These are phyloP conservation scores for Tetrao urogallus DNA, from an alignment of 2,113 vertebrate genomes.

Conservation along the genomic window DNA sequence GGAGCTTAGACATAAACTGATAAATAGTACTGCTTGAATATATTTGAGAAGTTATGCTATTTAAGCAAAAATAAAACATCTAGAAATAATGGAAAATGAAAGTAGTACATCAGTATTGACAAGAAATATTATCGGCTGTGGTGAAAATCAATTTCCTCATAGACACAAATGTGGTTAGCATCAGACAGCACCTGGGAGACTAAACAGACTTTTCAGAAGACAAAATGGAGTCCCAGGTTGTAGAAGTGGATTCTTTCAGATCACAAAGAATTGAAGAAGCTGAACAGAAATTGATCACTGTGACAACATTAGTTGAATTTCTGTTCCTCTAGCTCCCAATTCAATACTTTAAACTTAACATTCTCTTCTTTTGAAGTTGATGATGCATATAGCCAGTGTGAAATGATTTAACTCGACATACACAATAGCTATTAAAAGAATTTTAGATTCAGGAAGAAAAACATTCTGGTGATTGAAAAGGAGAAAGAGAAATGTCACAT, in stretches of 20 bases:
- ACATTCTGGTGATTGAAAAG: not conserved
- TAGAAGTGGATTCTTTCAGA: not conserved
- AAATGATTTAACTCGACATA: not conserved
- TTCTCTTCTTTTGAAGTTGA: not conserved
- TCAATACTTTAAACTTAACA: not conserved
- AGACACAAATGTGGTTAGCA: not conserved
- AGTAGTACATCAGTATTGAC: conserved; percentile 20
- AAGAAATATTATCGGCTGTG: conserved; percentile 13
- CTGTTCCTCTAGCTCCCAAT: not conserved
- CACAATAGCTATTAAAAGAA: not conserved
- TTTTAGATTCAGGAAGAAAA: not conserved
- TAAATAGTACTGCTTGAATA: conserved; percentile 8
- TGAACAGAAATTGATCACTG: not conserved
- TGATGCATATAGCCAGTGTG: not conserved
- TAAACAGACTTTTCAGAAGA: conserved; percentile 1
- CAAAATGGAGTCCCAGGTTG: not conserved
- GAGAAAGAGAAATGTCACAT: not conserved
- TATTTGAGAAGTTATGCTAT: not conserved
- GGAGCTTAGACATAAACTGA: not conserved
- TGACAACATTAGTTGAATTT: not conserved
- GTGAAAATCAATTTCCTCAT: conserved; percentile 21
- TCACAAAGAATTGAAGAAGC: not conserved
- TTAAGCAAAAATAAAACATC: conserved; percentile 11
- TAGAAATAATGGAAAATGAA: conserved; percentile 34
- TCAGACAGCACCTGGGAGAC: not conserved